These are phyloP conservation scores for Plebejus anna DNA, from an alignment of 2,888 invertebrate species.

Conservation along the genomic window DNA sequence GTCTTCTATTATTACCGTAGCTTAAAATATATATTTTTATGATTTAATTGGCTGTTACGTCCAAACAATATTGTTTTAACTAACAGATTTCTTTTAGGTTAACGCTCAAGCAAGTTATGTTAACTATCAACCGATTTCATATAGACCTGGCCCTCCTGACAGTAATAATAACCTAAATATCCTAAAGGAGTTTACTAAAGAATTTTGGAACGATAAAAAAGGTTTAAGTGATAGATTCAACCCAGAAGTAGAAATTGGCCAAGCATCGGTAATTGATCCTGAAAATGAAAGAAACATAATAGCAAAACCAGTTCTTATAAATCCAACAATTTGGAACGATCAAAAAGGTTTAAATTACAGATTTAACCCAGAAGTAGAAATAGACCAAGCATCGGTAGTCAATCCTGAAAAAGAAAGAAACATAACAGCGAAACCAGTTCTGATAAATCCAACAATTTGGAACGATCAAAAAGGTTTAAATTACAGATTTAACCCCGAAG, in stretches of 20 bases:
- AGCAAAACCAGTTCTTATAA: not conserved
- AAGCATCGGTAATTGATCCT: not conserved
- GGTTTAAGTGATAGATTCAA: not conserved
- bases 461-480: not conserved
- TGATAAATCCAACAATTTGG: not conserved
- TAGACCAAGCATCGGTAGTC: not conserved
- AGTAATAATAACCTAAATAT: not conserved
- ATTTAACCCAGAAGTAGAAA: not conserved
- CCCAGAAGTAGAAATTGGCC: not conserved
- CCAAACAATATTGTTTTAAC: not conserved
- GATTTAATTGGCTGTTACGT: too few species aligned
- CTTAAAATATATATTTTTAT: not conserved
- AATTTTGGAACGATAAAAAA: not conserved
- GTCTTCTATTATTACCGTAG: not conserved
- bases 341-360: not conserved
- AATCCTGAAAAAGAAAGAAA: not conserved
- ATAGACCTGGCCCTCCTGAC: not conserved
- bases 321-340: not conserved
- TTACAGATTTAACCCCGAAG: not conserved
- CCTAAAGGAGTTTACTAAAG: not conserved
- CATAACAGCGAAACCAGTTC: not conserved
- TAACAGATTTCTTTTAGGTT: not conserved
- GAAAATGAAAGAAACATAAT: not conserved
- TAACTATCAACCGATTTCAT: not conserved
- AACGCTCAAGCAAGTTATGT: not conserved